Percentiles rank a stretch among this genome's conserved stretches.
These are phyloP conservation scores for Spisula subtruncata DNA, from an alignment of 2,888 invertebrate species.

Conservation along the genomic window DNA sequence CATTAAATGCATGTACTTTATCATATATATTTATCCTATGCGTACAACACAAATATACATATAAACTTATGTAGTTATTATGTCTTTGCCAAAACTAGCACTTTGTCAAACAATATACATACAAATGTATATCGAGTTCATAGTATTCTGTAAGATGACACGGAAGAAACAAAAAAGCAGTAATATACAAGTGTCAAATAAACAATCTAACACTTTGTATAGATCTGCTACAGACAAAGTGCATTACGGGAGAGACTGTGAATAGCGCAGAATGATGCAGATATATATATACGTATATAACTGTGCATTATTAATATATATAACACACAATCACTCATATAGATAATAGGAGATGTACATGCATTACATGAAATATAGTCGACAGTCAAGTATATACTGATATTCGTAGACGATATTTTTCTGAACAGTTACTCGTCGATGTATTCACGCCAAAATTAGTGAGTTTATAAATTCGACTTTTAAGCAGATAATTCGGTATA, in stretches of 20 bases:
- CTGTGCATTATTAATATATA: not conserved
- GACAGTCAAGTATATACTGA: not conserved
- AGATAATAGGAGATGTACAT: not conserved
- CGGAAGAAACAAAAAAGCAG: not conserved
- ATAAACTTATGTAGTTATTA: too few relatives aligned
- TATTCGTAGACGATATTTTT: not conserved
- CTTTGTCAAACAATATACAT: too few relatives aligned
- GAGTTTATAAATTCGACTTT: not conserved
- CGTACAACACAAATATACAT: too few relatives aligned
- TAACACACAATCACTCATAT: not conserved
- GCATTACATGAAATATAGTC: not conserved
- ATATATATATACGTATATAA: conserved; percentile 8
- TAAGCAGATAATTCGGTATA: not conserved
- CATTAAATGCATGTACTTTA: not conserved
- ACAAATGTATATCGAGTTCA: too few relatives aligned
- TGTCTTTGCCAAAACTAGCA: too few relatives aligned
- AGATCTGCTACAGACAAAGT: not conserved
- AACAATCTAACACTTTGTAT: not conserved
- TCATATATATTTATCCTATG: too few relatives aligned
- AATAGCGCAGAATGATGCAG: not conserved
- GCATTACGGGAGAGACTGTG: not conserved
- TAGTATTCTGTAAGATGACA: too few relatives aligned
- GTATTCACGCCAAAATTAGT: not conserved
- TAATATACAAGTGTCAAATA: not conserved
- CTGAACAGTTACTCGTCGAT: not conserved